These are phyloP conservation scores for Cariama cristata DNA, from an alignment of 2,113 vertebrate genomes.

Conservation along the genomic window DNA sequence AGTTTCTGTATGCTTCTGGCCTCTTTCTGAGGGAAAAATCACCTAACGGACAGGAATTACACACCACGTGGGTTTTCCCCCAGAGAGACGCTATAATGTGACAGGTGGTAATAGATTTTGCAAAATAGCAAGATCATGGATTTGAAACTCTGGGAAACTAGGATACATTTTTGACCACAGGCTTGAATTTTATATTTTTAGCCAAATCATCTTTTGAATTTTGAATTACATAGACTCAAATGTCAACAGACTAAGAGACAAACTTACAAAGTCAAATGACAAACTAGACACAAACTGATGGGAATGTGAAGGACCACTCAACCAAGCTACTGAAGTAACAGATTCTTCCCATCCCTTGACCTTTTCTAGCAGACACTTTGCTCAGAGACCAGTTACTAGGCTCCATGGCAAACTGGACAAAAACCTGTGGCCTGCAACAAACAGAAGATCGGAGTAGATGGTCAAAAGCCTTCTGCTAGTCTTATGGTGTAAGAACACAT, in stretches of 20 bases:
- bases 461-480: background rate
- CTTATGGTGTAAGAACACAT: background rate
- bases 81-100: background rate
- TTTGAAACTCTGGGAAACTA: background rate
- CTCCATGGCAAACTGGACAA: background rate
- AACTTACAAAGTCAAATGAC: background rate
- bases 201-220: background rate
- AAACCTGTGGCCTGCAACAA: background rate
- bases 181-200: background rate
- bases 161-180: background rate
- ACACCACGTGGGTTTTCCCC: background rate
- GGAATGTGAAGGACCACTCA: background rate
- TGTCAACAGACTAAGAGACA: background rate
- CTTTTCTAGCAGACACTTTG: background rate
- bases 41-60: background rate
- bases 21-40: background rate
- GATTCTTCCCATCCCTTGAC: background rate
- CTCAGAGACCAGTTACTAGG: background rate
- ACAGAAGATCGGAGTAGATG: accelerated
- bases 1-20: background rate
- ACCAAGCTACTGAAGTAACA: background rate
- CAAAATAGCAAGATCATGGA: background rate
- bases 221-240: background rate
- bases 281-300: background rate
- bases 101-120: background rate